These are phyloP conservation scores for Chelonia mydas DNA, from an alignment of 2,797 vertebrate genomes.

Conservation along the genomic window DNA sequence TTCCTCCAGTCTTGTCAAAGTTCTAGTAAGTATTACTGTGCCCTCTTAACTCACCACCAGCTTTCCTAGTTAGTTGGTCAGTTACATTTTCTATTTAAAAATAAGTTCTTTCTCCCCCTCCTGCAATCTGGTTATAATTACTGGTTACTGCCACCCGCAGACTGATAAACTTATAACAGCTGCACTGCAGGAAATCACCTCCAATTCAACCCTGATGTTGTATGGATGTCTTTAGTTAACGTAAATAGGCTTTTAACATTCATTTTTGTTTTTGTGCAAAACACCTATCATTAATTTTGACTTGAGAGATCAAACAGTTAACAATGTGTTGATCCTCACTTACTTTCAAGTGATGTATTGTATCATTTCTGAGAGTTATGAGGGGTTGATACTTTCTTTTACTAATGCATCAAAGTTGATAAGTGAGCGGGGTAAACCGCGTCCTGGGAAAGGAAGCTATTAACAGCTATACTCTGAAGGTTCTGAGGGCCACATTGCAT, in stretches of 20 bases:
- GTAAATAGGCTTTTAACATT: conserved; percentile 82
- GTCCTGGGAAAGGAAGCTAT: conserved; percentile 82
- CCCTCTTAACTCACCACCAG: conserved; percentile 39
- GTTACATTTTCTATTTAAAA: conserved; percentile 70
- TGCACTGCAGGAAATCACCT: conserved; percentile 85
- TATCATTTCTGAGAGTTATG: conserved; percentile 78
- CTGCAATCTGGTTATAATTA: conserved; percentile 87
- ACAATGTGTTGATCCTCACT: conserved; percentile 85
- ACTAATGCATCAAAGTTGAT: conserved; percentile 73
- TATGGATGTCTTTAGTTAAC: conserved; percentile 82
- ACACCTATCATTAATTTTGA: conserved; percentile 83
- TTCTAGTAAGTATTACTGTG: conserved; percentile 24
- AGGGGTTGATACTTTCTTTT: conserved; percentile 77
- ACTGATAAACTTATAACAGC: conserved; percentile 88
- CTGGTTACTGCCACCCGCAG: conserved; percentile 86
- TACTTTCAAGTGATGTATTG: conserved; percentile 82
- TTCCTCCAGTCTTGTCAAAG: conserved; percentile 52
- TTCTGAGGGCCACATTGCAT: conserved; percentile 69
- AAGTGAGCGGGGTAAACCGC: conserved; percentile 62
- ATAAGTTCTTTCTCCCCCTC: conserved; percentile 75
- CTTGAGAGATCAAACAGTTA: conserved; percentile 84
- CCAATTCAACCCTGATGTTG: conserved; percentile 80
- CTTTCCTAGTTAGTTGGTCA: conserved; percentile 35
- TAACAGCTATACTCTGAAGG: conserved; percentile 76
- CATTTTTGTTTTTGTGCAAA: conserved; percentile 75